A percentile compares a stretch with the other conserved stretches of the same genome.
Evolutionary conservation across 1,140 invertebrate genomes (phyloP).

Genomic region (Chymomyza costata): DNA sequence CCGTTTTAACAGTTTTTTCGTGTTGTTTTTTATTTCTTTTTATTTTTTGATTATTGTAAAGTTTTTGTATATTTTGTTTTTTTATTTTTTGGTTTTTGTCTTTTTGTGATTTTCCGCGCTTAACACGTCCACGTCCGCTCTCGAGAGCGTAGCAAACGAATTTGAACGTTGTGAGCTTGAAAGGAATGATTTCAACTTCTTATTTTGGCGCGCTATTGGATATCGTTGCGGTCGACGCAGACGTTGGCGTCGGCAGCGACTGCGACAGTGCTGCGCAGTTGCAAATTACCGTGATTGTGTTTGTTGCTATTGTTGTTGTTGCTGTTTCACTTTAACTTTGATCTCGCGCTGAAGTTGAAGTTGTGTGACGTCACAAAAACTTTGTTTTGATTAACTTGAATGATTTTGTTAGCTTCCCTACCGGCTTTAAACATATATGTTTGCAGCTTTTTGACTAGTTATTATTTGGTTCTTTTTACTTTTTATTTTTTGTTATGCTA

Average conservation of each 20-base stretch:
- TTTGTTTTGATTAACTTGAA: slow-evolving; percentile 26
- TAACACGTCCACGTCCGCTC: slow-evolving; percentile 60
- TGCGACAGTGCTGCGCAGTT: slow-evolving; percentile 7
- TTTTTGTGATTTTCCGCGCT: slow-evolving; percentile 58
- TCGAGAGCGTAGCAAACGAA: slow-evolving; percentile 73
- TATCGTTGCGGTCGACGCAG: slow-evolving; percentile 34
- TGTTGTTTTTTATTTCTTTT: slow-evolving; percentile 1
- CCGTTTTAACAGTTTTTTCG: slow-evolving; percentile 17
- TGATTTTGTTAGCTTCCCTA: slow-evolving; percentile 13
- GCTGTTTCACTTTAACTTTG: slow-evolving; percentile 4
- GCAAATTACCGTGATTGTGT: background rate
- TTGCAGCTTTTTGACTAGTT: too few relatives aligned
- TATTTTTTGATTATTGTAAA: too few relatives aligned
- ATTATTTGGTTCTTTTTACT: too few relatives aligned
- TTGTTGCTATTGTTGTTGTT: background rate
- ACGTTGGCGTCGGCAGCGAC: slow-evolving; percentile 12
- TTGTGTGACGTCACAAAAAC: slow-evolving; percentile 56
- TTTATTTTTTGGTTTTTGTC: slow-evolving; percentile 16
- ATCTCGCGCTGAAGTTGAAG: slow-evolving; percentile 22
- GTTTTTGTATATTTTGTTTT: slow-evolving; percentile 22
- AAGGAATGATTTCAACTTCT: slow-evolving; percentile 73
- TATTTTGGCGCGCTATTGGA: slow-evolving; percentile 72
- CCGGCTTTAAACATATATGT: too few relatives aligned
- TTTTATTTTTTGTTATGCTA: too few relatives aligned
- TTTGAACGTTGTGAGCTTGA: slow-evolving; percentile 60